Evolutionary conservation across 2,113 vertebrate genomes (phyloP), one percentile per base, ranked within the genome.

Genomic region (Romanogobio albipinnatus): DNA sequence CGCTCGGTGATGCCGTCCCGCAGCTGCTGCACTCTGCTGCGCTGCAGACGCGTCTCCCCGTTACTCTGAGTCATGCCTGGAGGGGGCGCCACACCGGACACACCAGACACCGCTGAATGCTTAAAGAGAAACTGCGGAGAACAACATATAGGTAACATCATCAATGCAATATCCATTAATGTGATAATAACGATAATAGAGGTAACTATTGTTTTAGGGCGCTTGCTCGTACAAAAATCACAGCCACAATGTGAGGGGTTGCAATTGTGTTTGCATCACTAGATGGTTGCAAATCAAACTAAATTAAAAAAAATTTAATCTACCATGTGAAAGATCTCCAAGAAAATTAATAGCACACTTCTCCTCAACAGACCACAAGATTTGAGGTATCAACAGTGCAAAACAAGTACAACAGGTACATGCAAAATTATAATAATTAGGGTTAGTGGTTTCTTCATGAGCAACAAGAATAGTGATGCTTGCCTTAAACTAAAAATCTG

Each of bases 31-130:
- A 97, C 95, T 78, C 96, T 95, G 74, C 92, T 93, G 22, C 91
- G 94, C 8, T 86, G 71, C 87, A 93, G 93, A 26, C 95, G 91
- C 84, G 97, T 95, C 90, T 97, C 97, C 85, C 94, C 94, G 14
- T 96, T 96, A 88, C 93, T 94, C 93, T 97, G 97, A 75, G 96
- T 95, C 97, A 99, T 99, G 43, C 86, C 78, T 86, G 73, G 19
- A 56, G 49, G 74, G 14, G 49, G 39, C 74, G 49, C 29, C 49
- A 56, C 26, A 56, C 24, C 9, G 14, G 19, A 71, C 15, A 36
- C 64, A 39, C 33, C 64, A 68, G 64, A 39, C 17, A 2, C 33
- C 17, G 17, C 17, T 39, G 33, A 43, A 71, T 19, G 4, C 2
- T 70, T 70, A 2, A 43, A 4, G 1, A 19, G 9, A 70, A 70